phyloP scores from a whole-genome alignment of 30 jellyfish, hydroid and myxozoan species.

The Chrysaora quinquecirrha region DNA sequence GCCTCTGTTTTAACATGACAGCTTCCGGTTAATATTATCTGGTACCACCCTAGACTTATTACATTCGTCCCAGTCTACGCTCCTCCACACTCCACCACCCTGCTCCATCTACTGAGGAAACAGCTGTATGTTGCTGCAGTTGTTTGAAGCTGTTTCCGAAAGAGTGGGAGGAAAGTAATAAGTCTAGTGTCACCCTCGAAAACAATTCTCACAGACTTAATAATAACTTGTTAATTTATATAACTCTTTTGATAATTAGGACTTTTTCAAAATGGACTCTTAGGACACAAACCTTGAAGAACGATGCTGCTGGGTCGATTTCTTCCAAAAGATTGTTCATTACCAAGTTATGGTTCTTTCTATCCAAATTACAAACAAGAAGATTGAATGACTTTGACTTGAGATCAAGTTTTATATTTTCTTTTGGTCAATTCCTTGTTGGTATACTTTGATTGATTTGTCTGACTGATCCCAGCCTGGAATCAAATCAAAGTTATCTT shows the following conservation, averaged over 20 bases:
- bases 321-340: slow-evolving; percentile 67
- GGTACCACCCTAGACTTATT: too few species aligned
- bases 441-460: slow-evolving; percentile 71
- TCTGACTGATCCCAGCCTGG: slow-evolving; percentile 91
- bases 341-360: slow-evolving; percentile 69
- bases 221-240: not conserved
- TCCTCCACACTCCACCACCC: too few species aligned
- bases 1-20: too few species aligned
- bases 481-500: too few species aligned
- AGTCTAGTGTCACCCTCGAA: too few species aligned
- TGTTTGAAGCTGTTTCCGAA: too few species aligned
- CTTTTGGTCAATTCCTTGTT: slow-evolving; percentile 77
- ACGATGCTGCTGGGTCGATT: slow-evolving; percentile 68
- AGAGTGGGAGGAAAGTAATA: too few species aligned
- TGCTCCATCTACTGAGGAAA: too few species aligned
- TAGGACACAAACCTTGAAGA: slow-evolving; percentile 59
- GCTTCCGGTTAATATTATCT: too few species aligned
- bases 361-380: slow-evolving; percentile 56
- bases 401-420: slow-evolving; percentile 61
- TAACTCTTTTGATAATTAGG: not conserved
- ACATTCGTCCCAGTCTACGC: too few species aligned
- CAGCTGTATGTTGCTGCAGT: too few species aligned
- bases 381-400: slow-evolving; percentile 64
- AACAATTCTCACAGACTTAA: too few species aligned
- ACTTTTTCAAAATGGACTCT: not conserved